These are phyloP conservation scores for Pelobates fuscus DNA, from an alignment of 2,113 vertebrate species.

Conservation along the genomic window DNA sequence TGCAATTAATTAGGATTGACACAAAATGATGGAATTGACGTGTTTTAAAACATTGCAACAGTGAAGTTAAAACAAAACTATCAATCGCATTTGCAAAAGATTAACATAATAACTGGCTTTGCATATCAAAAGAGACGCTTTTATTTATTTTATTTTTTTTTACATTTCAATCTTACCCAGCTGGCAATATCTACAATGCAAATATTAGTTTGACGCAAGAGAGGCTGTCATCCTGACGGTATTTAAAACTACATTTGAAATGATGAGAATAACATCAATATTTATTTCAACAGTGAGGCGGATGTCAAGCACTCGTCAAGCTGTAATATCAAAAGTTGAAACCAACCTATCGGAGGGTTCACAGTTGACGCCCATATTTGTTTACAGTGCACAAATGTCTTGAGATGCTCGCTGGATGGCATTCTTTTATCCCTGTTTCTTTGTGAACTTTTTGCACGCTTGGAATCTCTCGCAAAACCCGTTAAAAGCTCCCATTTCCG, in stretches of 20 bases:
- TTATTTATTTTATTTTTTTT: slow-evolving; percentile 70
- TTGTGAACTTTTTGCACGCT: not conserved
- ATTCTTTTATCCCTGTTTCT: not conserved
- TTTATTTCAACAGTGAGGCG: slow-evolving; percentile 64
- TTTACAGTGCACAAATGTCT: too few species aligned
- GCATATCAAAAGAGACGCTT: slow-evolving; percentile 60
- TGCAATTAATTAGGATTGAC: slow-evolving; percentile 14
- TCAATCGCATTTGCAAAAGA: slow-evolving; percentile 59
- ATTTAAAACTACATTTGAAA: slow-evolving; percentile 54
- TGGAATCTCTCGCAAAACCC: too few species aligned
- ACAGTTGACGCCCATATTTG: too few species aligned
- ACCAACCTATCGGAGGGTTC: too few species aligned
- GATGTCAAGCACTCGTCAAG: slow-evolving; percentile 55
- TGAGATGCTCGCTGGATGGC: too few species aligned
- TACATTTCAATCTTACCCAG: too few species aligned
- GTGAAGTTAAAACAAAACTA: slow-evolving; percentile 53
- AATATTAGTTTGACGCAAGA: slow-evolving; percentile 65
- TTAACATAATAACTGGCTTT: slow-evolving; percentile 61
- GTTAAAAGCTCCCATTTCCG: too few species aligned
- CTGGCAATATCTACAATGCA: slow-evolving; percentile 60
- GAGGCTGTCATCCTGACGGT: slow-evolving; percentile 58
- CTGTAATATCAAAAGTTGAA: slow-evolving; percentile 57
- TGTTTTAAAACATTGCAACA: slow-evolving; percentile 55
- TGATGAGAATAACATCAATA: slow-evolving; percentile 64
- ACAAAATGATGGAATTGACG: slow-evolving; percentile 60